These are phyloP conservation scores for Mycteria americana DNA, from an alignment of 2,797 vertebrate species.

Conservation along the genomic window DNA sequence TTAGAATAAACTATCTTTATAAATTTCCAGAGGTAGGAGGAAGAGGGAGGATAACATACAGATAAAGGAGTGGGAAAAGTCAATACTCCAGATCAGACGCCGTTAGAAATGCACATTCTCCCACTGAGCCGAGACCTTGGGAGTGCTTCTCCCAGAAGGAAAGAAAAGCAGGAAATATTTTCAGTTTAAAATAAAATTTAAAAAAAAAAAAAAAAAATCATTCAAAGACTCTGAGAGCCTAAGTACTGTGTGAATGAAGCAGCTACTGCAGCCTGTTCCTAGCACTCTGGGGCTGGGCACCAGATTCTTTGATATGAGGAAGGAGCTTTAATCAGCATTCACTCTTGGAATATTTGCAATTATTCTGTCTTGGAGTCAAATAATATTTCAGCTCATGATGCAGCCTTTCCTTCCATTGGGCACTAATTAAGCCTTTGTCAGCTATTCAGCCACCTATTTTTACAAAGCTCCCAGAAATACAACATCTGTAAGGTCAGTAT, in stretches of 20 bases:
- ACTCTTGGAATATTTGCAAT: not conserved
- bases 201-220: not conserved
- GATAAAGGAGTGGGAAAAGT: conserved; percentile 6
- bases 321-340: not conserved
- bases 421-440: not conserved
- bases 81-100: not conserved
- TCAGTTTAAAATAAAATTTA: not conserved
- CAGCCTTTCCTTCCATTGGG: not conserved
- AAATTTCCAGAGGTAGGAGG: not conserved
- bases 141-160: not conserved
- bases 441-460: not conserved
- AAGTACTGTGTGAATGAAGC: not conserved
- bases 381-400: not conserved
- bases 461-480: not conserved
- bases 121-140: conserved; percentile 14
- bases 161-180: not conserved
- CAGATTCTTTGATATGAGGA: not conserved
- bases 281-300: not conserved
- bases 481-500: not conserved
- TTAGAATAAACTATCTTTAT: not conserved
- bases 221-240: not conserved
- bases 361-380: not conserved
- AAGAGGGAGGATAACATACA: not conserved
- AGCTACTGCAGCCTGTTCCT: not conserved
- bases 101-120: not conserved